Base-by-base conservation (phyloP, 2,888 invertebrate genomes). In the Plutella xylostella region DNA sequence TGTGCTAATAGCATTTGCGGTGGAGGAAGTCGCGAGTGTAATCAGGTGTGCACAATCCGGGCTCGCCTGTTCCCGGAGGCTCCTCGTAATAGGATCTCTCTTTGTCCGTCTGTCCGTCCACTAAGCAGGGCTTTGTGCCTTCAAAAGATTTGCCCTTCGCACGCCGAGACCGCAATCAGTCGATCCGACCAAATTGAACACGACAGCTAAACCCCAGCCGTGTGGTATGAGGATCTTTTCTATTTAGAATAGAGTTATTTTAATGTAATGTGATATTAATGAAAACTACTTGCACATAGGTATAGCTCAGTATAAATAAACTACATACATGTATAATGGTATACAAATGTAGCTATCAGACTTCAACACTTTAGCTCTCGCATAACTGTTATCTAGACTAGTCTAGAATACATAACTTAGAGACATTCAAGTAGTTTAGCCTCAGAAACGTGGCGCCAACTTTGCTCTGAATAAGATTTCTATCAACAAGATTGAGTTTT, bases 71-170 rank as follows among this genome's bases (percentile, higher is more conserved):
- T 62, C 56, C 68, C 72, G 77, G 78, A 76, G 75, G 63, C 55
- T 60, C 60, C 61, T 3, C 11, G 73, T 72, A 77, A 77, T 65
- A 59, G 57, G 72, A 79, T 72, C 65, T 61, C 56, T 56, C 57
- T 63, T 67, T 65, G 67, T 70, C 58, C 60, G 63, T 55, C 59
- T 56, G 63, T 55, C 60, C 53, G n/a, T n/a, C n/a, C 55, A 40
- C 42, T 52, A 48, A 47, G 48, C 40, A 35, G 56, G 48, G 60
- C 57, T 68, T 72, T 72, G 67, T 71, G 45, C 60, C 65, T 53
- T 76, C 78, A 77, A 74, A 67, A 78, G 79, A 78, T 78, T 72
- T 64, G 60, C 62, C 56, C 59, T 60, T 56, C 56, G 50, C 53
- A 60, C 56, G 57, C 39, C 39, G 31, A 19, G 30, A 43, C 37